A percentile compares a stretch with the other conserved stretches of the same genome.
Conservation (phyloP, 2,888 invertebrate species). For the Plagodis dolabraria region DNA sequence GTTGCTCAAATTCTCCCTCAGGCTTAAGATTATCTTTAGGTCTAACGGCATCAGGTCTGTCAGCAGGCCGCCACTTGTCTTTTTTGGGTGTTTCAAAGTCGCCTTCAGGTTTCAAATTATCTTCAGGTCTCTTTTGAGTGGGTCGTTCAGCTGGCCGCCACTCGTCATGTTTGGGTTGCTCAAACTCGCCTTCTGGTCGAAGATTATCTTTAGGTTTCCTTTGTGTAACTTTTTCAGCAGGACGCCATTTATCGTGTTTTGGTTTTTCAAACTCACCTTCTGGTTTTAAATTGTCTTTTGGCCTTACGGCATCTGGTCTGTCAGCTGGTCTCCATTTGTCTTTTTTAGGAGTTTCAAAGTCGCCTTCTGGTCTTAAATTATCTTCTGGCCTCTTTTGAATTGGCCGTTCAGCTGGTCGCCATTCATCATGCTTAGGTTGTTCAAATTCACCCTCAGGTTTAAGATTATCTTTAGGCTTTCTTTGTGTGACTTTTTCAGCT, state of each 20-base stretch:
- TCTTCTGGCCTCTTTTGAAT: slow-evolving; percentile 68
- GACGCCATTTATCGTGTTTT: slow-evolving; percentile 61
- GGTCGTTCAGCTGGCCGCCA: slow-evolving; percentile 76
- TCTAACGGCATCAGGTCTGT: slow-evolving; percentile 73
- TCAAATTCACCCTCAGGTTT: slow-evolving; percentile 83
- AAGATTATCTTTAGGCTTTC: slow-evolving; percentile 80
- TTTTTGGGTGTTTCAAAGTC: slow-evolving; percentile 62
- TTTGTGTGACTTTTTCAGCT: slow-evolving; percentile 59
- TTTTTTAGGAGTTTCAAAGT: slow-evolving; percentile 67
- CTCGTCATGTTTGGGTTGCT: slow-evolving; percentile 71
- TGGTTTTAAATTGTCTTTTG: slow-evolving; percentile 77
- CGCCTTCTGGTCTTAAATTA: slow-evolving; percentile 71
- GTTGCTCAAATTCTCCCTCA: slow-evolving; percentile 78
- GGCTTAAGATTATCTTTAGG: slow-evolving; percentile 53
- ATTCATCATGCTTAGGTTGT: slow-evolving; percentile 64
- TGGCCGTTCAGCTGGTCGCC: slow-evolving; percentile 63
- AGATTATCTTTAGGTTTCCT: slow-evolving; percentile 79
- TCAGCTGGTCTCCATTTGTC: slow-evolving; percentile 69
- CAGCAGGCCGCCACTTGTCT: slow-evolving; percentile 69
- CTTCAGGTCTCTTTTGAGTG: slow-evolving; percentile 68
- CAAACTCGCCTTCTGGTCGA: slow-evolving; percentile 82
- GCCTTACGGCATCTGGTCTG: slow-evolving; percentile 58
- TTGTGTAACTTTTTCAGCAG: slow-evolving; percentile 70
- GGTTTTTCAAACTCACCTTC: slow-evolving; percentile 82
- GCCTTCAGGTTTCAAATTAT: slow-evolving; percentile 84